Conservation (phyloP, 2,113 vertebrate genomes). For the Spheniscus mendiculus region DNA sequence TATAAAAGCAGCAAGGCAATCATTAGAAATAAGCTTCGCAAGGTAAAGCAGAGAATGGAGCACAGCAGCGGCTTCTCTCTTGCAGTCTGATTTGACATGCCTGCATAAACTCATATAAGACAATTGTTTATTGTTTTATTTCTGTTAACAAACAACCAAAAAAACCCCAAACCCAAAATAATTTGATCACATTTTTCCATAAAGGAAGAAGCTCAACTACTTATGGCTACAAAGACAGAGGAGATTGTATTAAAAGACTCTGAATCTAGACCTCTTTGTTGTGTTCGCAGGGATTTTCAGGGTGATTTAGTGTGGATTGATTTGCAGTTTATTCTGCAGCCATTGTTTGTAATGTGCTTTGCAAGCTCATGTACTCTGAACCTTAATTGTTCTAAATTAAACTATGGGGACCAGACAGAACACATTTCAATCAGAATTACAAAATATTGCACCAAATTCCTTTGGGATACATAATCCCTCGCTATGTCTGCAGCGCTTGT, state of each 20-base stretch:
- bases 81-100: neutral
- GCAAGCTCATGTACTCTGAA: constrained; percentile 81
- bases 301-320: constrained; percentile 82
- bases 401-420: constrained; percentile 78
- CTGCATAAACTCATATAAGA: neutral
- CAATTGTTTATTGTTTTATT: constrained; percentile 10
- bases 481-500: constrained; percentile 29
- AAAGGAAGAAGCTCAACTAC: constrained; percentile 37
- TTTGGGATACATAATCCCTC: constrained; percentile 63
- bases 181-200: constrained; percentile 20
- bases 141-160: neutral
- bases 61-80: neutral
- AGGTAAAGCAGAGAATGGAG: neutral
- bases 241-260: constrained; percentile 56
- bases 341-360: constrained; percentile 82
- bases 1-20: constrained; percentile 49
- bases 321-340: constrained; percentile 80
- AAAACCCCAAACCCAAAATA: neutral
- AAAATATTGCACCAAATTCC: constrained; percentile 78
- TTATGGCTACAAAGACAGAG: constrained; percentile 28
- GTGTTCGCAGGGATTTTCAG: constrained; percentile 75
- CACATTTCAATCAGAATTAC: constrained; percentile 79
- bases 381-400: constrained; percentile 86
- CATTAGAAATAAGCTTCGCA: neutral
- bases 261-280: constrained; percentile 64